Evolutionary conservation across 2,888 invertebrate genomes (phyloP).

Genomic region (Drosophila austrosaltans): DNA sequence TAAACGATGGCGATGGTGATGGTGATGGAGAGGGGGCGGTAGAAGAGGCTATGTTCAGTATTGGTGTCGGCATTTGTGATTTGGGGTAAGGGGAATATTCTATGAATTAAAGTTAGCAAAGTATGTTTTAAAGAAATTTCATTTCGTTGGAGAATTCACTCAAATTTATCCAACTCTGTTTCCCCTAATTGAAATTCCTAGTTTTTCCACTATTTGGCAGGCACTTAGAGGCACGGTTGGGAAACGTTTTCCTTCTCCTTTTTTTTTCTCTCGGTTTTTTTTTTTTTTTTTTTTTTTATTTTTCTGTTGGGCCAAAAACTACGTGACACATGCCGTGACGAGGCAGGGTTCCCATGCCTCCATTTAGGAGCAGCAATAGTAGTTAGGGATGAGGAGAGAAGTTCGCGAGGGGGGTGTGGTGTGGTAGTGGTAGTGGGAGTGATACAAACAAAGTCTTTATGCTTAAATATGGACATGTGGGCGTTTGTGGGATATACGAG

Average conservation of each 20-base stretch:
- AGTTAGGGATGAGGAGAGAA: not conserved
- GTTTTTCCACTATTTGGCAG: slow-evolving; percentile 13
- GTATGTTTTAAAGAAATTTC: slow-evolving; percentile 16
- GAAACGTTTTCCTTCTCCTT: slow-evolving; percentile 29
- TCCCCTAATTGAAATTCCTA: slow-evolving; percentile 15
- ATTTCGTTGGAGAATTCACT: slow-evolving; percentile 2
- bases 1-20: not conserved
- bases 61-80: no score
- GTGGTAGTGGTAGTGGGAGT: not conserved
- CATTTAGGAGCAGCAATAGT: slow-evolving; percentile 1
- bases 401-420: not conserved
- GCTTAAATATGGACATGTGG: slow-evolving; percentile 65
- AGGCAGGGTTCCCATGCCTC: slow-evolving; percentile 23
- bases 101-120: slow-evolving; percentile 30
- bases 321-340: slow-evolving; percentile 66
- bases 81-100: not conserved
- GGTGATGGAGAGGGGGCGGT: not conserved
- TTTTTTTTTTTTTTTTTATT: slow-evolving; percentile 35
- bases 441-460: slow-evolving; percentile 66
- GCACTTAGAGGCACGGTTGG: slow-evolving; percentile 21
- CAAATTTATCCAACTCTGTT: slow-evolving; percentile 5
- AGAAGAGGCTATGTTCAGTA: not conserved
- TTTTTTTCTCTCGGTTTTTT: slow-evolving; percentile 41
- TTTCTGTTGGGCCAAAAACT: slow-evolving; percentile 39
- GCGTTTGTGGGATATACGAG: slow-evolving; percentile 29